phyloP scores from a whole-genome alignment of 2,888 invertebrate genomes.

The Plebejus argus region DNA sequence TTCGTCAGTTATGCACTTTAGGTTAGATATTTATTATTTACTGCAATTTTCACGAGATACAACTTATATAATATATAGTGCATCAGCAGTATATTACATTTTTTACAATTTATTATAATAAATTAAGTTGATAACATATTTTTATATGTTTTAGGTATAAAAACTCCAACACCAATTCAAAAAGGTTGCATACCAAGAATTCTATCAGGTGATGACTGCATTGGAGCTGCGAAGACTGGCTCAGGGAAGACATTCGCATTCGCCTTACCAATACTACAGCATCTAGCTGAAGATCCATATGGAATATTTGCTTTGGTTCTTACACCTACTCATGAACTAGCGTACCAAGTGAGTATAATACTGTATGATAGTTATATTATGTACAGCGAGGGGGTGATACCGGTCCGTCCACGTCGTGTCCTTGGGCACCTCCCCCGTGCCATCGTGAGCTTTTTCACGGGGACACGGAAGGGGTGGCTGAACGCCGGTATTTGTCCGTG shows the following conservation, averaged over 20 bases:
- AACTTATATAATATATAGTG: not conserved
- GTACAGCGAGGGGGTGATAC: no score
- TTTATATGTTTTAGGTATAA: slow-evolving; percentile 82
- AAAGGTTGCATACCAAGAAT: slow-evolving; percentile 89
- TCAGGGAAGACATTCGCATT: slow-evolving; percentile 99
- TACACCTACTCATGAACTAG: slow-evolving; percentile 96
- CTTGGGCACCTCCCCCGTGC: no score
- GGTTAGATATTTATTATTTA: slow-evolving; percentile 69
- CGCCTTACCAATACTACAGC: slow-evolving; percentile 95
- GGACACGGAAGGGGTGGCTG: no score
- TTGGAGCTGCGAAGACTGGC: slow-evolving; percentile 98
- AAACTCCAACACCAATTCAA: slow-evolving; percentile 90
- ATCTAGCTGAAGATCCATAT: slow-evolving; percentile 95
- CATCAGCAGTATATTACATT: not conserved
- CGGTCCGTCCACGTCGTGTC: no score
- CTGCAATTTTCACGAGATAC: not conserved
- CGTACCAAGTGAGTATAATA: slow-evolving; percentile 84
- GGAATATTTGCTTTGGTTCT: slow-evolving; percentile 97
- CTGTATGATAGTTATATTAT: no score
- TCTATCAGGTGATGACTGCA: slow-evolving; percentile 90
- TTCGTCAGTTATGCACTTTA: slow-evolving; percentile 84
- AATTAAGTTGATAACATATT: not conserved
- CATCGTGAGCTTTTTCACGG: no score
- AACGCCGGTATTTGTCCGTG: no score
- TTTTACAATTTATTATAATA: slow-evolving; percentile 9